Base-by-base conservation (phyloP, 2,113 vertebrate species). In the Corythornis madagascariensis region DNA sequence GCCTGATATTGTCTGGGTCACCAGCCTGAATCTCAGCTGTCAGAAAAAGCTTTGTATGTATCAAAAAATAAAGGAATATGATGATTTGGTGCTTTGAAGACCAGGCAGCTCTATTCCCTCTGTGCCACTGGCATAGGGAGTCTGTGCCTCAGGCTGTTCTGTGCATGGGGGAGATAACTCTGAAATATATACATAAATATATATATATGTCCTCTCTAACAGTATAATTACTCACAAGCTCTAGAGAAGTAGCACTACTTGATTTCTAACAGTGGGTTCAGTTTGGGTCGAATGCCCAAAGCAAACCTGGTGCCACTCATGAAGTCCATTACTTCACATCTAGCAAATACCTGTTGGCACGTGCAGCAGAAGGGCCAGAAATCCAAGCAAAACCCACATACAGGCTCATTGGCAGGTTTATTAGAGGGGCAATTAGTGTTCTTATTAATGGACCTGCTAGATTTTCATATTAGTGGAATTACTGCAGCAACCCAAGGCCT, bases 51-150 rank as follows among this genome's bases (percentile, higher is more conserved):
- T 67, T 43, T 78, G 2, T n/a, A 56, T 55, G 14, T 31, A 16
- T 80, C 1, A 10, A 13, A 18, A 16, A 65, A 26, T 16, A 12
- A 43, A 24, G 31, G 83, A 28, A 9, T 16, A 14, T 3, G 16
- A 0, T 4, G 14, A 57, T 66, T 26, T 38, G 18, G 12, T 25
- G 42, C 12, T 89, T 52, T 65, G 69, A 42, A 82, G n/a, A 38
- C 21, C 21, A 57, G 50, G 21, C 9, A 86, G 7, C 14, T 35
- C 35, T 61, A 20, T 24, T 83, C 33, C 13, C 26, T 78, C 52
- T 1, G 0, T n/a, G 18, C 6, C 19, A 9, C 26, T n/a, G 28
- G 26, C 35, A 18, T 33, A 13, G 25, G 45, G 7, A n/a, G 11
- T 9, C 42, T n/a, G 8, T 55, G 42, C 26, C 38, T 28, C 42